These are phyloP conservation scores for Odontocerum albicorne DNA, from an alignment of 2,888 invertebrate genomes.

Conservation along the genomic window DNA sequence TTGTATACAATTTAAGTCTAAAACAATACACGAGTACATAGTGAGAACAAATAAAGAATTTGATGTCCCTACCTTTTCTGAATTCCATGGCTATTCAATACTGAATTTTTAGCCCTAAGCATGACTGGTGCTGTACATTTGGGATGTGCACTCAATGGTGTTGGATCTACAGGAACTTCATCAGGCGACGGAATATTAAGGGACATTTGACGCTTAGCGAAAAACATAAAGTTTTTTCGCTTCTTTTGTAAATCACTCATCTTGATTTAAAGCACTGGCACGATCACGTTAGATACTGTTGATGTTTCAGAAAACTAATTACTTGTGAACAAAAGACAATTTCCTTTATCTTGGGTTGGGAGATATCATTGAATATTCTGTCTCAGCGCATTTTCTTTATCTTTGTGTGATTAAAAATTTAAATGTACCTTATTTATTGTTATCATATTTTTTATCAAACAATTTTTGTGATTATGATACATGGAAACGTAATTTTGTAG, in stretches of 20 bases:
- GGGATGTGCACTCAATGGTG: not conserved
- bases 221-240: constrained; percentile 22
- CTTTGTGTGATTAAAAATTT: no score
- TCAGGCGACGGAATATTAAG: constrained; percentile 13
- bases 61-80: constrained; percentile 20
- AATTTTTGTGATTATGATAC: no score
- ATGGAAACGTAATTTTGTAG: no score
- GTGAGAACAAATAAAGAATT: no score
- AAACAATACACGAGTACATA: no score
- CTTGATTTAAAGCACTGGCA: not conserved
- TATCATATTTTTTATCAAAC: no score
- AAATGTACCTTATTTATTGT: no score
- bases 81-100: constrained; percentile 6
- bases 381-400: constrained; percentile 1
- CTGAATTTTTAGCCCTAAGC: constrained; percentile 20
- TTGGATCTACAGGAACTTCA: constrained; percentile 9
- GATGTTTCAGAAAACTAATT: not conserved
- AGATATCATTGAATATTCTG: not conserved
- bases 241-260: constrained; percentile 29
- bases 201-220: constrained; percentile 24
- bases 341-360: constrained; percentile 1
- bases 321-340: not conserved
- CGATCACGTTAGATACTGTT: not conserved
- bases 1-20: no score
- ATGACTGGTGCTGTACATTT: constrained; percentile 23